Conservation (phyloP, 2,113 vertebrate species). For the Ictalurus punctatus region DNA sequence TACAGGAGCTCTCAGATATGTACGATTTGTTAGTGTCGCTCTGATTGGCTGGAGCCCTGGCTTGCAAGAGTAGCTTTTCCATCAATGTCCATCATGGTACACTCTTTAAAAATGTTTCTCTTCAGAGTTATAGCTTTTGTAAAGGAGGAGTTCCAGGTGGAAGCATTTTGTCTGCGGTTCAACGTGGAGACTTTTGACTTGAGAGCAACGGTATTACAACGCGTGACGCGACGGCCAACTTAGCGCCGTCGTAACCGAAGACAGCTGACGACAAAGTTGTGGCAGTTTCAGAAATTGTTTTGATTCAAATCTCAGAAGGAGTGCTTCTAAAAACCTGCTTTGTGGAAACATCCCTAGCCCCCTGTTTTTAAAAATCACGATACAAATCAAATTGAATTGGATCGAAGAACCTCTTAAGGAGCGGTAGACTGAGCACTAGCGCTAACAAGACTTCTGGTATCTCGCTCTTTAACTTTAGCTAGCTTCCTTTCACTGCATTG, state of each 20-base stretch:
- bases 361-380: not conserved
- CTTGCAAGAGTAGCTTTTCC: not conserved
- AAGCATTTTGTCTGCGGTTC: too few species aligned
- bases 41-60: not conserved
- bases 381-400: not conserved
- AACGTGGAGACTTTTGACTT: too few species aligned
- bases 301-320: not conserved
- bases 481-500: not conserved
- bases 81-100: not conserved
- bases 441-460: not conserved
- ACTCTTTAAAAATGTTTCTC: not conserved
- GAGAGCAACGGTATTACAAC: too few species aligned
- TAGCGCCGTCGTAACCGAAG: too few species aligned
- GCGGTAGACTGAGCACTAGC: not conserved
- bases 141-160: too few species aligned
- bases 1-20: not conserved
- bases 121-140: not conserved
- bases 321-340: not conserved
- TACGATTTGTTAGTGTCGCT: not conserved
- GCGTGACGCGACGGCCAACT: too few species aligned
- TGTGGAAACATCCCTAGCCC: not conserved
- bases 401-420: not conserved
- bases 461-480: not conserved
- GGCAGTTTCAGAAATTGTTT: too few species aligned
- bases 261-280: too few species aligned